Percentiles rank a stretch among this genome's conserved stretches.
These are phyloP conservation scores for Metacarcinus magister DNA, from an alignment of 2,888 invertebrate species.

Conservation along the genomic window DNA sequence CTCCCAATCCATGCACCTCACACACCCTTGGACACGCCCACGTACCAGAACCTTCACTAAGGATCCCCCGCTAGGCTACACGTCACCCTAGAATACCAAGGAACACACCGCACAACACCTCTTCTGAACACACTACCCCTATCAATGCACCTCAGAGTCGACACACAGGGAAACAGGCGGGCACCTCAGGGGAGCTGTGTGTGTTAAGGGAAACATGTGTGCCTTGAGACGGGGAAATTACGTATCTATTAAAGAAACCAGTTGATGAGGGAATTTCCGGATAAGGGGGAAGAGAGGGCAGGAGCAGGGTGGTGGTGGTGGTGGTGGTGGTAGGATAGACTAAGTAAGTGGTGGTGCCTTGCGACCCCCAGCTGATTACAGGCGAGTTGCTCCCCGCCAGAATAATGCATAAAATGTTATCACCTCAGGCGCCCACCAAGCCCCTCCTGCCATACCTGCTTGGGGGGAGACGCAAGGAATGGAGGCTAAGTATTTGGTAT, in stretches of 20 bases:
- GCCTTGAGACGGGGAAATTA: neutral
- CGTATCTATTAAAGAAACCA: neutral
- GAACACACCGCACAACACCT: neutral
- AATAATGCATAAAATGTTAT: conserved; percentile 31
- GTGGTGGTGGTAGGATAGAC: conserved; percentile 31
- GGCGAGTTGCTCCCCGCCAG: conserved; percentile 52
- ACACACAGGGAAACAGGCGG: neutral
- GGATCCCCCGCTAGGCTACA: neutral
- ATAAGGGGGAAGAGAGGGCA: neutral
- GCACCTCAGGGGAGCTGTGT: neutral
- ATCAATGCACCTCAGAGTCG: neutral
- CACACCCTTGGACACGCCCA: neutral
- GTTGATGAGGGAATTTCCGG: conserved; percentile 59
- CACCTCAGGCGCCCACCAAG: neutral
- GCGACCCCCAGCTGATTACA: conserved; percentile 71
- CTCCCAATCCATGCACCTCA: neutral
- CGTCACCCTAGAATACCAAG: neutral
- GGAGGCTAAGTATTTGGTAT: neutral
- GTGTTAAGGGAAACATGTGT: neutral
- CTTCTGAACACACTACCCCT: neutral
- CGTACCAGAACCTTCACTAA: neutral
- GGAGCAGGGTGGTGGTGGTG: neutral
- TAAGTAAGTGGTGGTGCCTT: conserved; percentile 58
- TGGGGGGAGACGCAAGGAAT: neutral
- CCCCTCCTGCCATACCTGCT: neutral